Base-by-base conservation (phyloP, 2,888 invertebrate species). In the Odontothrips loti region DNA sequence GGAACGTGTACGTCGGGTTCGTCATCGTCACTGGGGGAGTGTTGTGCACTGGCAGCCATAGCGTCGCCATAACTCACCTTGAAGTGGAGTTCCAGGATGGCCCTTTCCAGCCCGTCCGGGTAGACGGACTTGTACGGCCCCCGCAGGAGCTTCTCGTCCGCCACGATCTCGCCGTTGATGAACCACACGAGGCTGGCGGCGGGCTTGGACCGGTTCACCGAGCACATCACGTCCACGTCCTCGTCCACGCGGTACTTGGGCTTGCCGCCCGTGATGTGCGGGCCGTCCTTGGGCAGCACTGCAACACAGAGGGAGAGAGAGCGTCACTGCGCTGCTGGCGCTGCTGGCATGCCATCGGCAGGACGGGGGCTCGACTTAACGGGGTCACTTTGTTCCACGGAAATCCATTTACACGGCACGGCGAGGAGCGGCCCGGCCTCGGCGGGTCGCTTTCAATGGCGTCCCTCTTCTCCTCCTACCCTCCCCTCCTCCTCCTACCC, bases 141-240 rank as follows among this genome's bases (percentile, higher is more conserved):
- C 23, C 68, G 68, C 11, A 75, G 68, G 23, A 27, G 68, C 68
- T 23, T 27, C 27, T 75, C 27, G 23, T 75, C 68, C 11, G 68
- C 68, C 68, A 75, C 68, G 34, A 43, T 43, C 86, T 95, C 93
- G 47, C 95, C 95, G 88, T 96, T 96, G 88, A 96, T 93, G 89
- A 94, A 94, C 96, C 96, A 96, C 84, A 93, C 92, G 81, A 96
- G 91, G 85, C 92, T 91, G 82, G 95, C 95, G 20, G 95, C 94
- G 10, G 96, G 96, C 85, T 94, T 92, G 79, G 95, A 95, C 84
- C 92, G 90, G 27, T 93, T 93, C 68, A 95, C 95, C 10, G 94
- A 94, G 89, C 96, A 96, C 89, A 95, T 95, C 84, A 95, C 93
- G 83, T 92, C 91, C 51, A 96, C 95, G 80, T 91, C 90, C 87